Percentiles rank a stretch among this genome's conserved stretches.
These are phyloP conservation scores for Chondrosia reniformis DNA, from an alignment of 37 sponge, comb jelly and placozoan species.

Conservation along the genomic window DNA sequence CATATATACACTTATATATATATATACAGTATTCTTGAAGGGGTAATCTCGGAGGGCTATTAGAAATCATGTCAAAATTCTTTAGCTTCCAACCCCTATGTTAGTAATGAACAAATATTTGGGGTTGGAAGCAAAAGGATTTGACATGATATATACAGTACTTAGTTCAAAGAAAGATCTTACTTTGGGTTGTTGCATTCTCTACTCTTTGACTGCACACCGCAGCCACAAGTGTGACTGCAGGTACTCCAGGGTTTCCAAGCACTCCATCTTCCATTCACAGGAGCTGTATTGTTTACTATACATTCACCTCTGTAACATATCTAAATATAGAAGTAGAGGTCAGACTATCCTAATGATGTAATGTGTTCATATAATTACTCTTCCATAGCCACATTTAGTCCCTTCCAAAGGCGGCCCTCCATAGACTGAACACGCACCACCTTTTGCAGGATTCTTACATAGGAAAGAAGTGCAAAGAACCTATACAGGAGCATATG, in stretches of 20 bases:
- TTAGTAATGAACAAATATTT: no score
- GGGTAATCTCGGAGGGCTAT: no score
- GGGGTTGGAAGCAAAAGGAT: no score
- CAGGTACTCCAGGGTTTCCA: conserved; percentile 2
- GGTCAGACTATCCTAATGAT: not conserved
- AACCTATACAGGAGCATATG: no score
- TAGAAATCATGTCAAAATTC: no score
- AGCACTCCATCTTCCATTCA: not conserved
- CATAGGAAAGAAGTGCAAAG: no score
- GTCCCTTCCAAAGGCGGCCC: conserved; percentile 17
- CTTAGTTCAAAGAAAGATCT: no score
- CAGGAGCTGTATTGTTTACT: not conserved
- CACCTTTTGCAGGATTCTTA: not conserved
- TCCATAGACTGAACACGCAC: not conserved
- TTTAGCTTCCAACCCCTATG: no score
- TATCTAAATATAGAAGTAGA: not conserved
- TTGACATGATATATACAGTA: no score
- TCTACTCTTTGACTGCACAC: not conserved
- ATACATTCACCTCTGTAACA: not conserved
- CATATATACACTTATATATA: no score
- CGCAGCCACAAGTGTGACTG: conserved; percentile 5
- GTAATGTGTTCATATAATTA: not conserved
- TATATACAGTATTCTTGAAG: no score
- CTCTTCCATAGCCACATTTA: not conserved
- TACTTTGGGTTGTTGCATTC: conserved; percentile 8